phyloP scores from a whole-genome alignment of 2,888 invertebrate species.

The Dryococelus australis region DNA sequence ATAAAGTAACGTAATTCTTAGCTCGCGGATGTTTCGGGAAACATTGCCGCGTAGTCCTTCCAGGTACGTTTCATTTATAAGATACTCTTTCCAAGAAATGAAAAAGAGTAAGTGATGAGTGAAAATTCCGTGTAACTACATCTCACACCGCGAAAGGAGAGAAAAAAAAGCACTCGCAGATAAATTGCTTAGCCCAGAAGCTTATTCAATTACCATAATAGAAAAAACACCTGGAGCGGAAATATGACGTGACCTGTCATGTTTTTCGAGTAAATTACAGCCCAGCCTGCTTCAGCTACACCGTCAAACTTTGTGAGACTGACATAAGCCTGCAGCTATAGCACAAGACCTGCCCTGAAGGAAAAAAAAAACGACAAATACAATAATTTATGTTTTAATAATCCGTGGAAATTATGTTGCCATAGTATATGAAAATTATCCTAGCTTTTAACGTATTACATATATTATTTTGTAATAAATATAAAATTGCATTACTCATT shows the following conservation, averaged over 20 bases:
- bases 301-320: neutral
- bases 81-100: neutral
- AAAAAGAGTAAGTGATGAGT: neutral
- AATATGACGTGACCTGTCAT: neutral
- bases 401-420: too few relatives aligned
- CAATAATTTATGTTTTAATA: too few relatives aligned
- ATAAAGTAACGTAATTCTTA: too few relatives aligned
- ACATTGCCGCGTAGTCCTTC: too few relatives aligned
- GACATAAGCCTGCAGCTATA: too few relatives aligned
- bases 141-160: neutral
- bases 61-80: neutral
- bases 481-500: too few relatives aligned
- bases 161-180: neutral
- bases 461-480: too few relatives aligned
- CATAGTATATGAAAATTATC: too few relatives aligned
- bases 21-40: too few relatives aligned
- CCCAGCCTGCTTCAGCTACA: neutral
- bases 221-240: neutral
- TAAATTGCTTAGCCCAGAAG: neutral
- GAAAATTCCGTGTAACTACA: neutral
- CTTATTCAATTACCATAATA: constrained; percentile 16
- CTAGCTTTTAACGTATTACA: too few relatives aligned
- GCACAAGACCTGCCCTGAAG: too few relatives aligned
- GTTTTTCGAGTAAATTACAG: neutral
- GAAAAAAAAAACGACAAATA: too few relatives aligned